Evolutionary conservation across 1,140 invertebrate genomes (phyloP).

Genomic region (Drusus annulatus): DNA sequence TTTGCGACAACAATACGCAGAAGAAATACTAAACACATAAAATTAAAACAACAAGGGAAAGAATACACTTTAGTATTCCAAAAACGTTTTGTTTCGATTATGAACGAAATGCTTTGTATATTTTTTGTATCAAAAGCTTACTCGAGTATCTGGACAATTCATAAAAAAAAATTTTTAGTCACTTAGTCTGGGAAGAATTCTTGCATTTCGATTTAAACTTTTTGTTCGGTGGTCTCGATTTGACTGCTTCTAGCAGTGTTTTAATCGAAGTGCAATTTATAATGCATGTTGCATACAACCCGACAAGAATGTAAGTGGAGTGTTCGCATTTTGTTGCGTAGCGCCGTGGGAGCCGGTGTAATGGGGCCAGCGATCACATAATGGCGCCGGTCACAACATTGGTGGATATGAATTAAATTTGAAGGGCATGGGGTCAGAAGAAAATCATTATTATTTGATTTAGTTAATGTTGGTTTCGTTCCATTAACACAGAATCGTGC

Average conservation of each 20-base stretch:
- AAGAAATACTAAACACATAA: no score
- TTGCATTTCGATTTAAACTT: no score
- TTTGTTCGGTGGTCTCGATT: neutral
- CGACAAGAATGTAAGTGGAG: conserved; percentile 11
- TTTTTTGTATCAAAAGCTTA: neutral
- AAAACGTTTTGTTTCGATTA: conserved; percentile 22
- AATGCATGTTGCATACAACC: conserved; percentile 13
- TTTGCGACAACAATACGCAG: neutral
- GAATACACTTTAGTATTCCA: neutral
- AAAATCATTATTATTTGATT: no score
- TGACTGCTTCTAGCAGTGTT: neutral
- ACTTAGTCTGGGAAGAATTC: no score
- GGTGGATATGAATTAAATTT: conserved; percentile 2
- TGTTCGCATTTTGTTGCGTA: conserved; percentile 31
- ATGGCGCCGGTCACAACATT: no score
- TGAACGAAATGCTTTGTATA: conserved; percentile 23
- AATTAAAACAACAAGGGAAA: no score
- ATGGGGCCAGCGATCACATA: neutral
- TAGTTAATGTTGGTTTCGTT: no score
- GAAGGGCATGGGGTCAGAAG: no score
- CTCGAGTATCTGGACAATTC: neutral
- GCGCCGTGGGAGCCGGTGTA: conserved; percentile 13
- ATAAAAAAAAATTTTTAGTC: neutral
- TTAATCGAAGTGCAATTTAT: neutral
- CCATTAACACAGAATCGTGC: no score